These are phyloP conservation scores for Hiodon tergisus DNA, from an alignment of 2,113 vertebrate species.

Conservation along the genomic window DNA sequence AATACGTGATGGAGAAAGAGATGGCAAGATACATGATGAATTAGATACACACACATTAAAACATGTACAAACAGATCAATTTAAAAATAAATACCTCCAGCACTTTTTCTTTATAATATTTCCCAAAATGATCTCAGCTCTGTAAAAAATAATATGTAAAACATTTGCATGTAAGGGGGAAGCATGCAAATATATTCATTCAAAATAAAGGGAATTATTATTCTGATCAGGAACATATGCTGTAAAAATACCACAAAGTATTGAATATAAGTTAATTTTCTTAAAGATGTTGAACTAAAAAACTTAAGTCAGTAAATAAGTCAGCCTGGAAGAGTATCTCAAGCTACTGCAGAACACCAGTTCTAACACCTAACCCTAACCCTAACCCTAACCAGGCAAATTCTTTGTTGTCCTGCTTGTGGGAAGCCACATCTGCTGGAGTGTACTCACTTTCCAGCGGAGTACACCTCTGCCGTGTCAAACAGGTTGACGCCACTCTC, in stretches of 20 bases:
- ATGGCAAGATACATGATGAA: no score
- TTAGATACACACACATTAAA: not conserved
- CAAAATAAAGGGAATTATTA: constrained; percentile 5
- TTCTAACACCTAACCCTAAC: not conserved
- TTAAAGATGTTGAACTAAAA: no score
- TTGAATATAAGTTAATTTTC: no score
- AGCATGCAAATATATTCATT: not conserved
- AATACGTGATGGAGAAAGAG: not conserved
- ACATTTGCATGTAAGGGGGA: no score
- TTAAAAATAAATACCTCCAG: constrained; percentile 73
- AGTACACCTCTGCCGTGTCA: constrained; percentile 82
- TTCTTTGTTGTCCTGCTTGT: no score
- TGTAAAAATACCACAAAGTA: no score
- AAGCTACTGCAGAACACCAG: not conserved
- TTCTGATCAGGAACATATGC: not conserved
- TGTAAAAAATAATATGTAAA: constrained; percentile 42
- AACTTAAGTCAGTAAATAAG: no score
- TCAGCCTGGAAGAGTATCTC: no score
- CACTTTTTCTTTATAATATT: constrained; percentile 98
- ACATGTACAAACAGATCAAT: no score
- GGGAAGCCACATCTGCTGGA: no score
- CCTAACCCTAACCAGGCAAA: no score
- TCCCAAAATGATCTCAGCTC: constrained; percentile 92
- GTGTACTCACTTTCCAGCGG: constrained; percentile 81
- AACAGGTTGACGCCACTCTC: constrained; percentile 96